Evolutionary conservation across 2,888 invertebrate species (phyloP).

Genomic region (Acanthococcus lagerstroemiae): DNA sequence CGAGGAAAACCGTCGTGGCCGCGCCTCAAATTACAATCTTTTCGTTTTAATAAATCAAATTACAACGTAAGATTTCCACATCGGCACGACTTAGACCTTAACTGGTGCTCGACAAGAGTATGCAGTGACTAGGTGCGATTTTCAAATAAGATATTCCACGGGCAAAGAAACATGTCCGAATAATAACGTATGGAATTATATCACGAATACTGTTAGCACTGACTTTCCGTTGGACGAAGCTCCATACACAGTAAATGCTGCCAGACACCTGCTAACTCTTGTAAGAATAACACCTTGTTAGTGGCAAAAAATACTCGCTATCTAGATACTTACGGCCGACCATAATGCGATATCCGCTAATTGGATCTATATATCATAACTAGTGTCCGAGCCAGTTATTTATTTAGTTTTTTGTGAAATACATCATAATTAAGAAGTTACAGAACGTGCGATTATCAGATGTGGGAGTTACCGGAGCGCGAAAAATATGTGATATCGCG

Average conservation of each 20-base stretch:
- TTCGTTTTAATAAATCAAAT: no score
- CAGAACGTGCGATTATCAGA: no score
- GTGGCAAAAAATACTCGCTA: conserved; percentile 24
- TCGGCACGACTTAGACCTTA: neutral
- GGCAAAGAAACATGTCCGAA: conserved; percentile 12
- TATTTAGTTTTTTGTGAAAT: no score
- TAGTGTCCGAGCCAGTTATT: conserved; percentile 13
- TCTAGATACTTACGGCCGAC: conserved; percentile 23
- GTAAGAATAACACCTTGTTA: conserved; percentile 26
- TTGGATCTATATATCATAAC: conserved; percentile 26
- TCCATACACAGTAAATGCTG: no score
- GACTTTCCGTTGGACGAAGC: no score
- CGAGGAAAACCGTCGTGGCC: no score
- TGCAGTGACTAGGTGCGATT: conserved; percentile 8
- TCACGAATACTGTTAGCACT: conserved; percentile 18
- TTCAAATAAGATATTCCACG: conserved; percentile 22
- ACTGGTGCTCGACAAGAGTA: neutral
- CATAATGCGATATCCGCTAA: conserved; percentile 22
- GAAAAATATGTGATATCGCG: no score
- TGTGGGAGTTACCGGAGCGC: no score
- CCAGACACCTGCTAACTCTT: conserved; percentile 27
- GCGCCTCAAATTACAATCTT: no score
- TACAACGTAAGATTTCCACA: neutral
- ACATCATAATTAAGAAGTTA: no score
- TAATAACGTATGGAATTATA: conserved; percentile 26